Evolutionary conservation across 2,797 vertebrate species (phyloP).

Genomic region (Enteromius radiatus): DNA sequence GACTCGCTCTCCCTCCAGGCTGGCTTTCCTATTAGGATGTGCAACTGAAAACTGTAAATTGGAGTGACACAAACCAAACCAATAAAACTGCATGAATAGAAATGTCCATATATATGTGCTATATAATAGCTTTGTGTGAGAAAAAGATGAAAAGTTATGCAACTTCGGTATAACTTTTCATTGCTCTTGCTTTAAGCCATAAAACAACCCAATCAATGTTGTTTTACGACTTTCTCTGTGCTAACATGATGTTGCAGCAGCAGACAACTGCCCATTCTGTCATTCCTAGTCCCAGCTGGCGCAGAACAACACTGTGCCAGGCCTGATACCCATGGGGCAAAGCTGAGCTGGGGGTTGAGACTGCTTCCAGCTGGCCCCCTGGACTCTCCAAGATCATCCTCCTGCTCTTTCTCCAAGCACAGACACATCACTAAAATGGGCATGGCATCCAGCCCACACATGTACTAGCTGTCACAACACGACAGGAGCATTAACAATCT

Average conservation of each 20-base stretch:
- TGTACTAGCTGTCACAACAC: slow-evolving; percentile 45
- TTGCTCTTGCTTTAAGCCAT: background rate
- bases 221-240: slow-evolving; percentile 4
- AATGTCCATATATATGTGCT: background rate
- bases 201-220: slow-evolving; percentile 3
- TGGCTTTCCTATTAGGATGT: background rate
- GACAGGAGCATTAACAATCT: slow-evolving; percentile 52
- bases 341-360: slow-evolving; percentile 23
- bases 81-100: background rate
- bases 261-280: slow-evolving; percentile 45
- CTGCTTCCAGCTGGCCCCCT: slow-evolving; percentile 51
- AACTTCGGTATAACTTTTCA: background rate
- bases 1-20: background rate
- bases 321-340: slow-evolving; percentile 40
- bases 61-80: background rate
- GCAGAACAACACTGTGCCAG: slow-evolving; percentile 39
- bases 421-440: slow-evolving; percentile 47
- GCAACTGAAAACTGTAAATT: background rate
- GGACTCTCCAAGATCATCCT: slow-evolving; percentile 50
- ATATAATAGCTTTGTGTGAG: background rate
- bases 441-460: slow-evolving; percentile 50
- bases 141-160: background rate
- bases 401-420: slow-evolving; percentile 19
- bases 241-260: slow-evolving; percentile 29
- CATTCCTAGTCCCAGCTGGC: slow-evolving; percentile 34